Evolutionary conservation across 1,140 invertebrate species (phyloP).

Genomic region (Aricia agestis): DNA sequence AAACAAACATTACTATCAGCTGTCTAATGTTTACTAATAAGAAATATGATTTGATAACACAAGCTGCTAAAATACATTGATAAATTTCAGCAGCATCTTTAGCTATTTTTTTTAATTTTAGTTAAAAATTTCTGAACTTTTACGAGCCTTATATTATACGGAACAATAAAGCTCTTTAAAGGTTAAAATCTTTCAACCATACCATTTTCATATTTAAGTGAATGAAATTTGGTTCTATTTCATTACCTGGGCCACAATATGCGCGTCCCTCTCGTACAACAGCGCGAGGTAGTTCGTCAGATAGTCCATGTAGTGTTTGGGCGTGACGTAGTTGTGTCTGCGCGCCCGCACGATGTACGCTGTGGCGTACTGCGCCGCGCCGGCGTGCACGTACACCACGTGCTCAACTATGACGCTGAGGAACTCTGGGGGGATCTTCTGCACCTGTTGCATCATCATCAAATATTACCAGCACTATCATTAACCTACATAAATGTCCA

Average conservation of each 20-base stretch:
- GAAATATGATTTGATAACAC: too few relatives aligned
- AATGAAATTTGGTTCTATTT: too few relatives aligned
- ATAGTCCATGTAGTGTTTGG: slow-evolving; percentile 93
- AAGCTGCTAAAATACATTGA: too few relatives aligned
- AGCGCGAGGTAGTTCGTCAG: slow-evolving; percentile 86
- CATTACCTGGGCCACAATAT: slow-evolving; percentile 79
- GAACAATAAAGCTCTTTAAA: too few relatives aligned
- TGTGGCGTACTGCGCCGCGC: slow-evolving; percentile 82
- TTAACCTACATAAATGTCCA: too few relatives aligned
- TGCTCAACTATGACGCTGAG: slow-evolving; percentile 85
- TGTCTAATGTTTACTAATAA: background rate
- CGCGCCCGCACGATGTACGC: slow-evolving; percentile 84
- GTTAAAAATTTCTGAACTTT: too few relatives aligned
- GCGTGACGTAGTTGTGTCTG: slow-evolving; percentile 90
- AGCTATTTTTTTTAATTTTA: too few relatives aligned
- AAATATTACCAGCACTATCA: too few relatives aligned
- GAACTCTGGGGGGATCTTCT: slow-evolving; percentile 80
- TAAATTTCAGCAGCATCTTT: too few relatives aligned
- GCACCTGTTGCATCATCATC: slow-evolving; percentile 55
- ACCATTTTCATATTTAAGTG: too few relatives aligned
- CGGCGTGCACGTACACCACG: slow-evolving; percentile 88
- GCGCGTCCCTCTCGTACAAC: slow-evolving; percentile 82
- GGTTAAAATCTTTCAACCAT: too few relatives aligned
- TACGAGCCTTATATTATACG: too few relatives aligned
- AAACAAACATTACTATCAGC: background rate